Conservation (phyloP, 35 echinoderm and acorn worm species). For the Holothuria glaberrima region DNA sequence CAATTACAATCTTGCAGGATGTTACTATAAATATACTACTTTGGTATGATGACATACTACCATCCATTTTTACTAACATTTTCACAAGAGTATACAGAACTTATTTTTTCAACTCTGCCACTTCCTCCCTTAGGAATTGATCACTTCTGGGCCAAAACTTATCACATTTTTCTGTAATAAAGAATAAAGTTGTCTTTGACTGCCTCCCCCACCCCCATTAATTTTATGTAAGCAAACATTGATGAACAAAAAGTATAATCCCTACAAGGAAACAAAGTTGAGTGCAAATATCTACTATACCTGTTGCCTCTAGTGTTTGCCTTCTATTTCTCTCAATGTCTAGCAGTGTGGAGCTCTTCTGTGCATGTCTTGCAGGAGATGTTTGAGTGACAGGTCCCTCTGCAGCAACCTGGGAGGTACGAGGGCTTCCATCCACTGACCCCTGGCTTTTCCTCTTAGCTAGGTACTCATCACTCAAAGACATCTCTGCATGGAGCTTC, state of each 20-base stretch:
- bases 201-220: no score
- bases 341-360: slow-evolving; percentile 8
- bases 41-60: background rate
- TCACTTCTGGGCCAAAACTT: no score
- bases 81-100: no score
- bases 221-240: no score
- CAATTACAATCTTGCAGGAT: no score
- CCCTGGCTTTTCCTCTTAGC: slow-evolving; percentile 65
- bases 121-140: no score
- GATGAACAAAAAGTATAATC: no score
- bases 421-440: slow-evolving; percentile 13
- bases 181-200: no score
- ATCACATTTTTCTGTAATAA: no score
- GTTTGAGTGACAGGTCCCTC: background rate
- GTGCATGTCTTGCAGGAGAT: slow-evolving; percentile 13
- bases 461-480: slow-evolving; percentile 90
- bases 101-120: no score
- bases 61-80: no score
- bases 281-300: background rate
- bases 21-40: no score
- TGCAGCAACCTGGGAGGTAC: slow-evolving; percentile 23
- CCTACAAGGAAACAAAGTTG: background rate
- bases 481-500: slow-evolving; percentile 80
- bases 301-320: slow-evolving; percentile 77
- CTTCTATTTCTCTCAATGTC: slow-evolving; percentile 88